Percentiles rank a stretch among this genome's conserved stretches.
phyloP scores from a whole-genome alignment of 2,888 invertebrate genomes.

The Thyatira batis region DNA sequence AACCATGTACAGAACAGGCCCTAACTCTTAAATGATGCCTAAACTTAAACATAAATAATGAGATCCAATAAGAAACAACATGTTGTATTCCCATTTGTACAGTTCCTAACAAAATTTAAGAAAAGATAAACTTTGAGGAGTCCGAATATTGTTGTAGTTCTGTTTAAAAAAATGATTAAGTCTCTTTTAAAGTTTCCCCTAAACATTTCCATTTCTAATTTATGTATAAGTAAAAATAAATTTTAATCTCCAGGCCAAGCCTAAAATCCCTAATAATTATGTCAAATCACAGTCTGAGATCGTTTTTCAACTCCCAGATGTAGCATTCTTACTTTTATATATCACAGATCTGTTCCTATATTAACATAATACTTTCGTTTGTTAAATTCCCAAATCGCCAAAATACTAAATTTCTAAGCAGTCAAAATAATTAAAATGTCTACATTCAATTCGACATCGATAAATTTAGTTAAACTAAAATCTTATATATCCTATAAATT shows the following conservation, averaged over 20 bases:
- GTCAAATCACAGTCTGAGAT: conserved; percentile 73
- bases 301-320: conserved; percentile 69
- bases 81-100: conserved; percentile 20
- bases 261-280: conserved; percentile 35
- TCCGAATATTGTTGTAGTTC: background rate
- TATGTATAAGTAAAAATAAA: conserved; percentile 11
- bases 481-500: conserved; percentile 21
- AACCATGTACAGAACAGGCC: conserved; percentile 11
- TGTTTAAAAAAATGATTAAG: background rate
- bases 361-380: conserved; percentile 75
- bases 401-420: conserved; percentile 42
- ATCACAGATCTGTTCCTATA: conserved; percentile 78
- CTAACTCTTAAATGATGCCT: conserved; percentile 45
- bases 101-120: background rate
- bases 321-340: conserved; percentile 70
- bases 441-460: conserved; percentile 46
- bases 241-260: conserved; percentile 32
- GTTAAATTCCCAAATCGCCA: conserved; percentile 49
- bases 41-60: conserved; percentile 56
- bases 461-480: conserved; percentile 26
- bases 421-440: conserved; percentile 56
- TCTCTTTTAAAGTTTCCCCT: background rate
- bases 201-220: background rate
- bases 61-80: conserved; percentile 49
- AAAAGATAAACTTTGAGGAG: background rate